Conservation (phyloP, 2,888 invertebrate genomes). For the Xestia xanthographa region DNA sequence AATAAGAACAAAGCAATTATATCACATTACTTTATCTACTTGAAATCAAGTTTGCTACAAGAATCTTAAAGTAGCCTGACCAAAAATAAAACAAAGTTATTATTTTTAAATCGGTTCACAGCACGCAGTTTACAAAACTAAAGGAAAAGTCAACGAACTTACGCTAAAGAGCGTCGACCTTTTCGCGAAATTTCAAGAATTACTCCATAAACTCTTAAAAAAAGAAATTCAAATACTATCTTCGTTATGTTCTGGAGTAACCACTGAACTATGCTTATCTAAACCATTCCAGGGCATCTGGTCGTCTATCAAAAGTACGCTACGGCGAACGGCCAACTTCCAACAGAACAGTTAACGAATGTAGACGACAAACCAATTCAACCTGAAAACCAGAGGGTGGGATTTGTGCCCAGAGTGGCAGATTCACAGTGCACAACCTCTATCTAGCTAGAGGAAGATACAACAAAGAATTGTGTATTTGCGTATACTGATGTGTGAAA, state of each 20-base stretch:
- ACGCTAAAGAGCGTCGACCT: slow-evolving; percentile 23
- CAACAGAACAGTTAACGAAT: slow-evolving; percentile 14
- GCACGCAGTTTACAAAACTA: slow-evolving; percentile 17
- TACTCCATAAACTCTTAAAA: slow-evolving; percentile 1
- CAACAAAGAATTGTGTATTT: slow-evolving; percentile 19
- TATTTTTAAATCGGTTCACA: slow-evolving; percentile 28
- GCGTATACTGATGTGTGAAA: slow-evolving; percentile 49
- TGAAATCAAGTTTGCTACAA: slow-evolving; percentile 6
- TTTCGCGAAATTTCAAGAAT: slow-evolving; percentile 12
- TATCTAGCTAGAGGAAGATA: slow-evolving; percentile 15
- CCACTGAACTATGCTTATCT: background rate
- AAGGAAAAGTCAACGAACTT: slow-evolving; percentile 50
- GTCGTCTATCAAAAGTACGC: background rate
- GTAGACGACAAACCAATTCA: slow-evolving; percentile 5
- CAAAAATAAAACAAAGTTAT: slow-evolving; percentile 23
- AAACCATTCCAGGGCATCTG: slow-evolving; percentile 17
- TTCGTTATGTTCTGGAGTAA: background rate
- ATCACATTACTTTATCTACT: background rate
- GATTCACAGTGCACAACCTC: background rate
- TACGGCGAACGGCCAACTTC: background rate
- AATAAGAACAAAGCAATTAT: background rate
- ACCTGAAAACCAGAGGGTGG: background rate
- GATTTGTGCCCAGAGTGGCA: background rate
- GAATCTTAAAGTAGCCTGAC: background rate
- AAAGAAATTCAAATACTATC: background rate